A percentile compares a stretch with the other conserved stretches of the same genome.
These are phyloP conservation scores for Haliclona indistincta DNA, from an alignment of 37 sponge, comb jelly and placozoan genomes.

Conservation along the genomic window DNA sequence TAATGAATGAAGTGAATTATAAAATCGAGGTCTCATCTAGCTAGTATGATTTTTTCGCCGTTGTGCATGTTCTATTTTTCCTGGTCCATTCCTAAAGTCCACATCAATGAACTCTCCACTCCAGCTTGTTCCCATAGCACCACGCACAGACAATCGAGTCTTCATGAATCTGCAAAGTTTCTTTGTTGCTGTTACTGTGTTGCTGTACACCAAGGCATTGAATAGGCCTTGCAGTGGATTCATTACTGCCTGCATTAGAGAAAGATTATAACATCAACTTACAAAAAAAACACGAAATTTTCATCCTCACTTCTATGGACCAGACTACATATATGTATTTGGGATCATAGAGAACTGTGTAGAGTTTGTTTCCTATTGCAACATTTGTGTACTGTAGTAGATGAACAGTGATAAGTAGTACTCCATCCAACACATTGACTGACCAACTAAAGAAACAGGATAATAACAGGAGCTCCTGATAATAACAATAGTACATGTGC, in stretches of 20 bases:
- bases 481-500: no score
- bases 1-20: no score
- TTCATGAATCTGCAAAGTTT: background rate
- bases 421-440: constrained; percentile 52
- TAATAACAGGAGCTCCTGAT: no score
- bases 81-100: constrained; percentile 49
- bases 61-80: constrained; percentile 30
- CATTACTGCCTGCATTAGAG: constrained; percentile 24
- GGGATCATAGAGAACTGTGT: constrained; percentile 21
- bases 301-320: constrained; percentile 38
- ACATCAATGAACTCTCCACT: constrained; percentile 63
- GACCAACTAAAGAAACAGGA: no score
- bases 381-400: background rate
- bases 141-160: background rate
- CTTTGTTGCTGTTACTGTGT: background rate
- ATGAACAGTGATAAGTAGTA: constrained; percentile 25
- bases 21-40: no score
- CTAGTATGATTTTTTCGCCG: no score
- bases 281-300: background rate
- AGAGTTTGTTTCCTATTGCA: background rate
- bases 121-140: constrained; percentile 16
- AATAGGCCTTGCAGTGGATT: constrained; percentile 60
- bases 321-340: constrained; percentile 52
- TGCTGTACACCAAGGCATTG: constrained; percentile 59
- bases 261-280: background rate